Base-by-base conservation (phyloP, 2,797 vertebrate genomes). In the Micromesistius poutassou region DNA sequence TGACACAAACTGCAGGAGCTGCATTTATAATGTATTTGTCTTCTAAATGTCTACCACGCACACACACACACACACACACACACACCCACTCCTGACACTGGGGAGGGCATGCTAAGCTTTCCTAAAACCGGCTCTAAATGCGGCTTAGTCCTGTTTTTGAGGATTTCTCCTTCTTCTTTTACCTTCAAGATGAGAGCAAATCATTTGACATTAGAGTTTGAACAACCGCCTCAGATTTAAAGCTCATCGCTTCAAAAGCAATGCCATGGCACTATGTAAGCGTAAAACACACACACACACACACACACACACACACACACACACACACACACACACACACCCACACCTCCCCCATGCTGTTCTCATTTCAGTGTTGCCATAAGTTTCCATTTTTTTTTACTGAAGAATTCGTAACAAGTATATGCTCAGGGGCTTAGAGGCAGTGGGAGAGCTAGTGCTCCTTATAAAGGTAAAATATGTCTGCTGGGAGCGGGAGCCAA, bases 391-490 rank as follows among this genome's bases (percentile, higher is more conserved):
- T 68, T 28, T 28, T 62, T 16, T 88, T 91, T 90, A 82, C 81
- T 87, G 79, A 78, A 76, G 16, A 30, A 79, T 72, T 83, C 77
- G 25, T 78, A 88, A 55, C 83, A 90, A 80, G 83, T 89, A 84
- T 83, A 84, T 86, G 77, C 77, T 86, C 87, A 78, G 82, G 79
- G 84, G 79, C n/a, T 10, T 74, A 74, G 76, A 70, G 80, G 71
- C 79, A 79, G 82, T 62, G 55, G 73, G 73, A 85, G 82, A 79
- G 75, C 76, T 71, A 81, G 80, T 87, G 91, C 77, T 92, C 92
- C 93, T 91, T 94, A 93, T 93, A 93, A 93, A 93, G 92, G 89
- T 90, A 93, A 94, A 94, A 92, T 92, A 92, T 93, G 91, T 89
- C 81, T 78, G 86, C 83, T 87, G 38, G 33, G 77, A 87, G 81